Base-by-base conservation (phyloP, 2,797 vertebrate genomes). In the Chelmon rostratus region DNA sequence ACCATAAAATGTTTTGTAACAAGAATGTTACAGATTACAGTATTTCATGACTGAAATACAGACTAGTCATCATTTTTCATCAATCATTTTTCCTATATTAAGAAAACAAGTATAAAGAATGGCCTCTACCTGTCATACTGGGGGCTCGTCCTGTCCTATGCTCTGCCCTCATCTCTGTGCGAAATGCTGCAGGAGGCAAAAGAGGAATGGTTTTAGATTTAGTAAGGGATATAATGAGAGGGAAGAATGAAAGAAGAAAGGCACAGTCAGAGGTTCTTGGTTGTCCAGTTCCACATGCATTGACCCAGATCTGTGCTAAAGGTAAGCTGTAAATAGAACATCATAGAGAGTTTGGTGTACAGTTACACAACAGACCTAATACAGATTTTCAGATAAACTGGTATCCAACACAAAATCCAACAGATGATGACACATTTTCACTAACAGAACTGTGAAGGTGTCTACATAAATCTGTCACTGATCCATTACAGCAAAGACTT, bases 131-230 rank as follows among this genome's bases (percentile, higher is more conserved):
- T 92, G 95, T 94, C 95, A 95, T 95, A 80, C 93, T 94, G 23
- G 94, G 88, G 59, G 94, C 93, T 66, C 96, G 93, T 82, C 96
- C 95, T 87, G 93, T 94, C 92, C 95, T 92, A 42, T 96, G 93
- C 76, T 96, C 95, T 61, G 95, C 94, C 84, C 93, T 94, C 92
- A 95, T 94, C 79, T 96, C 95, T 73, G 94, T 82, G 71, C 84
- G 93, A 88, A 96, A 95, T 0, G 95, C 96, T 96, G 72, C 33
- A 58, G 56, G 49, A 73, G 50, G 25, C 28, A 58, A 57, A 76
- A 71, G 57, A 74, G 23, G 21, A 64, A 76, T 66, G 12, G 19
- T 35, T 57, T 5, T 15, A 49, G 9, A 58, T 49, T 56, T 31
- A 31, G 13, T 21, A 33, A 28, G 21, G 21, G 4, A n/a, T 4